A percentile compares a stretch with the other conserved stretches of the same genome.
Conservation (phyloP, 2,888 invertebrate genomes). For the Ectemnius cavifrons region DNA sequence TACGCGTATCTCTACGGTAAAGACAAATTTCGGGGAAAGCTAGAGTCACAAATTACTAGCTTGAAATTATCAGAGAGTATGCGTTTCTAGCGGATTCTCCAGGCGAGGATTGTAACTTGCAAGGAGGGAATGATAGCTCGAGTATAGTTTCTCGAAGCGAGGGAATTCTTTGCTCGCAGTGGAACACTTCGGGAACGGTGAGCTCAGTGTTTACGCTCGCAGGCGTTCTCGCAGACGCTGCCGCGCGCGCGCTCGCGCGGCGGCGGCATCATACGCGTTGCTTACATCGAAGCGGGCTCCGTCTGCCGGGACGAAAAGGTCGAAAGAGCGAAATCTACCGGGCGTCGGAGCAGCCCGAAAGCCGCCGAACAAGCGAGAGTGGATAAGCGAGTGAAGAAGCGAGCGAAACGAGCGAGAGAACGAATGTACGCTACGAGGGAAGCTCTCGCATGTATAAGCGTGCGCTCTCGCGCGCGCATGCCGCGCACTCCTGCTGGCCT, state of each 20-base stretch:
- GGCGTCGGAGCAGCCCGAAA: slow-evolving; percentile 50
- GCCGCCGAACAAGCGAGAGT: slow-evolving; percentile 42
- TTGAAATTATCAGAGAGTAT: no score
- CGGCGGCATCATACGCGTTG: slow-evolving; percentile 22
- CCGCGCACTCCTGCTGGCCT: background rate
- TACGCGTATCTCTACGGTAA: background rate
- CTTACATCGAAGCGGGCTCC: slow-evolving; percentile 36
- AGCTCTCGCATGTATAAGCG: slow-evolving; percentile 6
- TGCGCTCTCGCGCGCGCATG: no score
- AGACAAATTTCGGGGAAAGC: background rate
- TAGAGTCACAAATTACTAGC: background rate
- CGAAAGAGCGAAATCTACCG: slow-evolving; percentile 63
- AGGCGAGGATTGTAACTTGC: no score
- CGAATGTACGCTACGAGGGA: no score
- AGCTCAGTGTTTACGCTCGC: slow-evolving; percentile 56
- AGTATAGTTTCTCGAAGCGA: background rate
- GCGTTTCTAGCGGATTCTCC: no score
- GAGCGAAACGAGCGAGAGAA: background rate
- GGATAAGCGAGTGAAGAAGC: background rate
- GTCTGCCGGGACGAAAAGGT: slow-evolving; percentile 56
- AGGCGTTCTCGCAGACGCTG: slow-evolving; percentile 49
- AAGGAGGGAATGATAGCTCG: background rate
- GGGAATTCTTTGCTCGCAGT: slow-evolving; percentile 1
- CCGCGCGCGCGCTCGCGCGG: background rate
- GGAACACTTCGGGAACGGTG: slow-evolving; percentile 27